These are phyloP conservation scores for Catocala fraxini DNA, from an alignment of 2,888 invertebrate species.

Conservation along the genomic window DNA sequence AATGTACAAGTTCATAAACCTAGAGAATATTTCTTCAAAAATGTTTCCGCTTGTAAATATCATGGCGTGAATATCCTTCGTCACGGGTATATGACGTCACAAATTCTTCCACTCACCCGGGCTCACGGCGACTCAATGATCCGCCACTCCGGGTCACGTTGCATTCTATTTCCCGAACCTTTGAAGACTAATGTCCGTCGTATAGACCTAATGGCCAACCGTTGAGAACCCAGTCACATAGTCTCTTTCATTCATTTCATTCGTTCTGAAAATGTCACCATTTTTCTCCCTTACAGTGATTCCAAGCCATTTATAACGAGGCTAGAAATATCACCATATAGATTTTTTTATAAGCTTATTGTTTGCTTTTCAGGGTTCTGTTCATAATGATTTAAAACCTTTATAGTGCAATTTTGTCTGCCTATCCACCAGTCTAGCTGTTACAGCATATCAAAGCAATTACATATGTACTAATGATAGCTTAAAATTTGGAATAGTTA, in stretches of 20 bases:
- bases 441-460: too few species aligned
- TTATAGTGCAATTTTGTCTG: too few species aligned
- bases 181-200: slow-evolving; percentile 59
- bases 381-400: too few species aligned
- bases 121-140: not conserved
- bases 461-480: too few species aligned
- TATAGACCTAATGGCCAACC: slow-evolving; percentile 59
- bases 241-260: slow-evolving; percentile 31
- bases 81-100: slow-evolving; percentile 19
- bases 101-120: slow-evolving; percentile 23
- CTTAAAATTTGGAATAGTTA: too few species aligned
- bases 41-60: not conserved
- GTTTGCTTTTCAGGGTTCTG: too few species aligned
- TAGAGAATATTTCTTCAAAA: not conserved
- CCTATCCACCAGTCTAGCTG: too few species aligned
- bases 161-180: slow-evolving; percentile 51
- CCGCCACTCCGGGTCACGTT: slow-evolving; percentile 49
- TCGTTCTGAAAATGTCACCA: slow-evolving; percentile 44
- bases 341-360: too few species aligned
- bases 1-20: too few species aligned
- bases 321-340: too few species aligned
- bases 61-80: slow-evolving; percentile 13
- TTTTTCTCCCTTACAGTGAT: slow-evolving; percentile 11
- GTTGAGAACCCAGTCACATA: slow-evolving; percentile 58
- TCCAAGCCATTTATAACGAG: too few species aligned